These are phyloP conservation scores for Zygothrica quintamaculata DNA, from an alignment of 2,888 invertebrate genomes.

Conservation along the genomic window DNA sequence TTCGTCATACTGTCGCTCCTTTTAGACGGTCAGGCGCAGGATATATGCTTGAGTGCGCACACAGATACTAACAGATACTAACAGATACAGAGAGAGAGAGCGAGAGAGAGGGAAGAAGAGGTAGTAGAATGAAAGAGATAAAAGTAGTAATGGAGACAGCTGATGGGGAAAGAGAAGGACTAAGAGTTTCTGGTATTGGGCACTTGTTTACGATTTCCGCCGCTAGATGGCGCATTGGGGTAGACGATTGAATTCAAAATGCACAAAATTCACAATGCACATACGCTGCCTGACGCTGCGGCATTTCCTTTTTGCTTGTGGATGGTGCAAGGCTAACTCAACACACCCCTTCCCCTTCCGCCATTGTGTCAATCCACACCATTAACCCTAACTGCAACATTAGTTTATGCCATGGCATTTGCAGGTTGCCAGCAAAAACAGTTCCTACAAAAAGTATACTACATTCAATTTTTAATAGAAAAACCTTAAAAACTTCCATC, in stretches of 20 bases:
- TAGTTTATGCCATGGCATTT: too few relatives aligned
- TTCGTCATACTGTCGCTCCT: too few relatives aligned
- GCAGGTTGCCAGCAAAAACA: background rate
- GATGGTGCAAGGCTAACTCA: background rate
- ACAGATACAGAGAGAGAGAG: background rate
- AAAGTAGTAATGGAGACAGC: background rate
- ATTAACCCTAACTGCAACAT: background rate
- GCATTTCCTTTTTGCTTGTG: slow-evolving; percentile 47
- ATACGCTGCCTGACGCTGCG: slow-evolving; percentile 57
- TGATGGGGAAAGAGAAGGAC: slow-evolving; percentile 1
- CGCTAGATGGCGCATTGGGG: slow-evolving; percentile 64
- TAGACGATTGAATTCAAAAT: slow-evolving; percentile 41
- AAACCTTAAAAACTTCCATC: too few relatives aligned
- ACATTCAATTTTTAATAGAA: too few relatives aligned
- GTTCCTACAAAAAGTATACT: too few relatives aligned
- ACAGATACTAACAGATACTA: slow-evolving; percentile 5
- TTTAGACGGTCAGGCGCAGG: slow-evolving; percentile 53
- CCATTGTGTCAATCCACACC: background rate
- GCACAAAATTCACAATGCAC: slow-evolving; percentile 47
- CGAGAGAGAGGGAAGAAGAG: background rate
- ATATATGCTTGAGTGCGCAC: slow-evolving; percentile 63
- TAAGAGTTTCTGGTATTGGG: background rate
- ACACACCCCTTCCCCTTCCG: too few relatives aligned
- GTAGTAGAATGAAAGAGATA: slow-evolving; percentile 1
- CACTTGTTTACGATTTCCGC: slow-evolving; percentile 59